Conservation (phyloP, 1,140 invertebrate species). For the Drosophila suzukii region DNA sequence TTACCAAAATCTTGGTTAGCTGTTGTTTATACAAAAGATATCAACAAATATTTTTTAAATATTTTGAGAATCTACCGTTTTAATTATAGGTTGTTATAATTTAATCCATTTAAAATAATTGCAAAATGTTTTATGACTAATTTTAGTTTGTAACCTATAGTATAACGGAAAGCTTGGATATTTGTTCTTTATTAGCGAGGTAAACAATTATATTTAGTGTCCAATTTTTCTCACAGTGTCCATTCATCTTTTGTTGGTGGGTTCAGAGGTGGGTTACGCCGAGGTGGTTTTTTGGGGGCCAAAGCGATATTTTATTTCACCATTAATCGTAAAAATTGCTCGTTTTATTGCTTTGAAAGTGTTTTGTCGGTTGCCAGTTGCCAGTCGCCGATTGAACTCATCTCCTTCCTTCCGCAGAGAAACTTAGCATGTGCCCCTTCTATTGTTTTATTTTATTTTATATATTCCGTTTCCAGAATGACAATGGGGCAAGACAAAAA, state of each 20-base stretch:
- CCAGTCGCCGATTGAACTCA: constrained; percentile 31
- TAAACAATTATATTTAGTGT: background rate
- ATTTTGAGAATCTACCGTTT: too few relatives aligned
- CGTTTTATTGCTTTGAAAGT: constrained; percentile 73
- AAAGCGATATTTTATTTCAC: constrained; percentile 66
- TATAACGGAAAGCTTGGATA: too few relatives aligned
- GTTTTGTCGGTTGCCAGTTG: constrained; percentile 31
- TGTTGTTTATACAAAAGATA: too few relatives aligned
- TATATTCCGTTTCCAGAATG: constrained; percentile 6
- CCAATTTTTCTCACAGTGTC: constrained; percentile 1
- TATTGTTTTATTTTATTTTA: constrained; percentile 17
- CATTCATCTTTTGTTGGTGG: background rate
- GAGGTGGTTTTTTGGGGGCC: constrained; percentile 3
- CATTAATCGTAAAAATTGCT: constrained; percentile 55
- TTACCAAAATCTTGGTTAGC: too few relatives aligned
- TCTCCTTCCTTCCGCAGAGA: constrained; percentile 15
- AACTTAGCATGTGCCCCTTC: constrained; percentile 58
- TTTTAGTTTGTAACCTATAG: too few relatives aligned
- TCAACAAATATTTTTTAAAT: too few relatives aligned
- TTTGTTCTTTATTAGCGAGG: background rate
- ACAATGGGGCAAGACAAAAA: background rate
- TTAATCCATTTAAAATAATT: too few relatives aligned
- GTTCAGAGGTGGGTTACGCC: constrained; percentile 10
- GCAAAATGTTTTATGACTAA: too few relatives aligned
- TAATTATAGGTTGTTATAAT: too few relatives aligned